These are phyloP conservation scores for Magallana angulata DNA, from an alignment of 1,140 invertebrate species.

Conservation along the genomic window DNA sequence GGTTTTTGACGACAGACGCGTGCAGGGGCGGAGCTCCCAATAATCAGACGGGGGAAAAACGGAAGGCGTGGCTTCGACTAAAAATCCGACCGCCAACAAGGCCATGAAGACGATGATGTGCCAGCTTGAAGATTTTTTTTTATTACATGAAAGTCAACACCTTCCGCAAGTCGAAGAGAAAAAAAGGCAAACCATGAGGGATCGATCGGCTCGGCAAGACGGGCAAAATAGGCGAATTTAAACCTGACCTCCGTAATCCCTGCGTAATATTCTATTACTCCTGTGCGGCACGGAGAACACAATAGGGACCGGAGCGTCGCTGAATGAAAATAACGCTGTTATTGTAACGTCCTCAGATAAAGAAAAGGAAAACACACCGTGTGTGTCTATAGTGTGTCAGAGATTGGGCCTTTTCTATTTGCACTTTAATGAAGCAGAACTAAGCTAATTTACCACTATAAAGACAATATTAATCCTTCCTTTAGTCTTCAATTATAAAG, in stretches of 20 bases:
- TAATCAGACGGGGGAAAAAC: background rate
- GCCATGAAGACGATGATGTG: background rate
- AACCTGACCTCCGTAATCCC: background rate
- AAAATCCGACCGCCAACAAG: background rate
- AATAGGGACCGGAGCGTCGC: background rate
- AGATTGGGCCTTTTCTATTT: conserved; percentile 1
- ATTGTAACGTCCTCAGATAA: background rate
- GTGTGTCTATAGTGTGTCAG: conserved; percentile 30
- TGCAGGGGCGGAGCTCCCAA: background rate
- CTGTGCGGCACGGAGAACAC: conserved; percentile 14
- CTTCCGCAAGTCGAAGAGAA: conserved; percentile 9
- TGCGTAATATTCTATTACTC: conserved; percentile 28
- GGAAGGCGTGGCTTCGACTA: background rate
- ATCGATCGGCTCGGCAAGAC: conserved; percentile 17
- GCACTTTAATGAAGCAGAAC: conserved; percentile 30
- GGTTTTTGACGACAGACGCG: background rate
- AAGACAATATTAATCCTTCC: background rate
- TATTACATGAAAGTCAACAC: conserved; percentile 28
- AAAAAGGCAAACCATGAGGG: background rate
- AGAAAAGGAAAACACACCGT: background rate
- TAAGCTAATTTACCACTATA: conserved; percentile 24
- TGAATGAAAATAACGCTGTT: conserved; percentile 8
- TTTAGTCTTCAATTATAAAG: background rate
- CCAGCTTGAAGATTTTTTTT: conserved; percentile 21
- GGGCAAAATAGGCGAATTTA: background rate